These are phyloP conservation scores for Phaedon cochleariae DNA, from an alignment of 2,888 invertebrate species.

Conservation along the genomic window DNA sequence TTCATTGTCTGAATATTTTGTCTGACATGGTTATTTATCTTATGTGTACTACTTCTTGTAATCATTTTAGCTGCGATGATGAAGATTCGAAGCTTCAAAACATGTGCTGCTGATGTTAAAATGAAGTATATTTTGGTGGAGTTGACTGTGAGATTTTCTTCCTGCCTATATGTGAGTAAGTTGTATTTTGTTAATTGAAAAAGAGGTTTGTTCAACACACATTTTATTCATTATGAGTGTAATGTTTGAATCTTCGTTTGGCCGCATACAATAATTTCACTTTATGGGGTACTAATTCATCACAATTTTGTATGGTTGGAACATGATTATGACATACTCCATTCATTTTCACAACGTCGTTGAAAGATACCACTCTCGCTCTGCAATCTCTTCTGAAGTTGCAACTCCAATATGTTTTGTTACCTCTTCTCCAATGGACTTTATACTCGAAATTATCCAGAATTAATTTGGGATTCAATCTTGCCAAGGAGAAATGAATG, in stretches of 20 bases:
- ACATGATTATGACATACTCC: slow-evolving; percentile 47
- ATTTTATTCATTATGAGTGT: neutral
- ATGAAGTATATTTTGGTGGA: too few relatives aligned
- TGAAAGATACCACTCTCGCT: slow-evolving; percentile 44
- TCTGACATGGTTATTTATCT: too few relatives aligned
- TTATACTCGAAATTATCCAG: slow-evolving; percentile 48
- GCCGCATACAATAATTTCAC: slow-evolving; percentile 1
- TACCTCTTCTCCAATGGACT: slow-evolving; percentile 42
- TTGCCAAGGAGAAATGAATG: slow-evolving; percentile 45
- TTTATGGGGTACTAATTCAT: slow-evolving; percentile 21
- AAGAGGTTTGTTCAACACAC: too few relatives aligned
- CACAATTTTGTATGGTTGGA: slow-evolving; percentile 37
- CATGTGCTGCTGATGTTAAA: too few relatives aligned
- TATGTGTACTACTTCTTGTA: too few relatives aligned
- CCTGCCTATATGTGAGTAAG: too few relatives aligned
- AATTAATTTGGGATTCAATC: slow-evolving; percentile 49
- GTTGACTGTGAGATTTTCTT: too few relatives aligned
- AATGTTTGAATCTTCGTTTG: neutral
- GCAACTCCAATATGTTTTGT: slow-evolving; percentile 50
- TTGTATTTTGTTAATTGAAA: too few relatives aligned
- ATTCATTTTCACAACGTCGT: slow-evolving; percentile 36
- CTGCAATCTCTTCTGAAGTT: slow-evolving; percentile 46
- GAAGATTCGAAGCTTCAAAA: too few relatives aligned
- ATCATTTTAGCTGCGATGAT: too few relatives aligned
- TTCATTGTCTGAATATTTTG: too few relatives aligned